Evolutionary conservation across 2,888 invertebrate genomes (phyloP).

Genomic region (Terebella lapidaria): DNA sequence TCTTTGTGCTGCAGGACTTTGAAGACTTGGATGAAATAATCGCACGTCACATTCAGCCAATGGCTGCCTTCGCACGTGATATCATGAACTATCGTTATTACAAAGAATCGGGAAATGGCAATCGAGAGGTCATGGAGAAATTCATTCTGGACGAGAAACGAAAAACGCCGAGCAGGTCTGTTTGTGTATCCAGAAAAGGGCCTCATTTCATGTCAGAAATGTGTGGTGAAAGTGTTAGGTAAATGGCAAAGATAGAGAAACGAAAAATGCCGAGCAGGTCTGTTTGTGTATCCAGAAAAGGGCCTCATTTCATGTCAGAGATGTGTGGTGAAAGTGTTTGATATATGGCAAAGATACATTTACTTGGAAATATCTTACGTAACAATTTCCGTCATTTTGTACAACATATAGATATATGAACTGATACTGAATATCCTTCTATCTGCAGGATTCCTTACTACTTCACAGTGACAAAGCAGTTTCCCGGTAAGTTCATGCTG

Average conservation of each 20-base stretch:
- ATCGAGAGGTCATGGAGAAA: slow-evolving; percentile 85
- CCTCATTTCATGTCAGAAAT: too few species aligned
- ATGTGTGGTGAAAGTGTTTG: neutral
- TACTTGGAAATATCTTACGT: too few species aligned
- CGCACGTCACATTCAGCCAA: slow-evolving; percentile 90
- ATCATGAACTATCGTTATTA: slow-evolving; percentile 87
- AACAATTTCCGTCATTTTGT: too few species aligned
- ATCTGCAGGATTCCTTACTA: slow-evolving; percentile 49
- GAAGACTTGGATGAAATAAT: slow-evolving; percentile 99
- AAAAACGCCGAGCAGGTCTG: slow-evolving; percentile 56
- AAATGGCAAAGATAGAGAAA: slow-evolving; percentile 70
- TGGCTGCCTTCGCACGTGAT: slow-evolving; percentile 90
- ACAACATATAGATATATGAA: too few species aligned
- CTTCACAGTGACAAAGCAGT: slow-evolving; percentile 38
- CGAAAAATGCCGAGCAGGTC: slow-evolving; percentile 59
- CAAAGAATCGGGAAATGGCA: slow-evolving; percentile 65
- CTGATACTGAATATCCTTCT: too few species aligned
- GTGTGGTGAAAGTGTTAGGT: neutral
- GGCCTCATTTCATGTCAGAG: too few species aligned
- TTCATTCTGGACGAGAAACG: slow-evolving; percentile 81
- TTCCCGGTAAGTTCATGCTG: slow-evolving; percentile 72
- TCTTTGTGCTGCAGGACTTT: slow-evolving; percentile 67
- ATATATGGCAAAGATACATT: too few species aligned
- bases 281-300: neutral
- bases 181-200: neutral